These are phyloP conservation scores for Ceratosolen solmsi DNA, from an alignment of 1,140 invertebrate species.

Conservation along the genomic window DNA sequence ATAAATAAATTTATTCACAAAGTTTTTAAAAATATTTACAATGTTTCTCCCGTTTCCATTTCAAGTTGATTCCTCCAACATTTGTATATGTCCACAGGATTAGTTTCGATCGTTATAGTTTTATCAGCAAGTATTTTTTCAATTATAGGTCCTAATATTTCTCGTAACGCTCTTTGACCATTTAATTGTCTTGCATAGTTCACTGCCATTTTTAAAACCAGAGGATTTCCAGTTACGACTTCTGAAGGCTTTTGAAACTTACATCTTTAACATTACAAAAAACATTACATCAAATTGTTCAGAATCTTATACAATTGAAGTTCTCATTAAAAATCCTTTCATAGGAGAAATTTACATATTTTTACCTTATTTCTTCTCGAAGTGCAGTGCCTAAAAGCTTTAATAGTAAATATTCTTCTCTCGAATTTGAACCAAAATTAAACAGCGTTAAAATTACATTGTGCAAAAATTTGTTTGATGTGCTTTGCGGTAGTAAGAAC, in stretches of 20 bases:
- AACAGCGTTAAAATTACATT: constrained; percentile 85
- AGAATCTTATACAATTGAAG: no score
- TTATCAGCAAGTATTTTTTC: constrained; percentile 81
- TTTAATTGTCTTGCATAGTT: constrained; percentile 82
- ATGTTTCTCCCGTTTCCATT: constrained; percentile 81
- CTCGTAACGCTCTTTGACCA: constrained; percentile 79
- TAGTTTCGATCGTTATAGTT: constrained; percentile 83
- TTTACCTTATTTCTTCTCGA: constrained; percentile 83
- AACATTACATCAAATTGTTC: no score
- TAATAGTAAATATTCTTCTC: constrained; percentile 86
- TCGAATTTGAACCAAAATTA: constrained; percentile 85
- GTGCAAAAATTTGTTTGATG: constrained; percentile 84
- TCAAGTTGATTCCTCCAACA: constrained; percentile 86
- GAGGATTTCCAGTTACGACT: constrained; percentile 83
- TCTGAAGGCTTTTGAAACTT: constrained; percentile 85
- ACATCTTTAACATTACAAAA: constrained; percentile 76
- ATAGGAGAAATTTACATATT: no score
- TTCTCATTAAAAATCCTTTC: no score
- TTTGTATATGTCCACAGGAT: constrained; percentile 87
- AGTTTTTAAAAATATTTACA: constrained; percentile 72
- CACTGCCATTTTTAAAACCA: constrained; percentile 87
- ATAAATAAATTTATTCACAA: no score
- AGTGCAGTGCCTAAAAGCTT: constrained; percentile 83
- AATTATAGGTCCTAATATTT: constrained; percentile 83
- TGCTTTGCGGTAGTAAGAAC: constrained; percentile 83